These are phyloP conservation scores for Orientallactaga sibirica DNA, from an alignment of 2,797 vertebrate genomes.

Conservation along the genomic window DNA sequence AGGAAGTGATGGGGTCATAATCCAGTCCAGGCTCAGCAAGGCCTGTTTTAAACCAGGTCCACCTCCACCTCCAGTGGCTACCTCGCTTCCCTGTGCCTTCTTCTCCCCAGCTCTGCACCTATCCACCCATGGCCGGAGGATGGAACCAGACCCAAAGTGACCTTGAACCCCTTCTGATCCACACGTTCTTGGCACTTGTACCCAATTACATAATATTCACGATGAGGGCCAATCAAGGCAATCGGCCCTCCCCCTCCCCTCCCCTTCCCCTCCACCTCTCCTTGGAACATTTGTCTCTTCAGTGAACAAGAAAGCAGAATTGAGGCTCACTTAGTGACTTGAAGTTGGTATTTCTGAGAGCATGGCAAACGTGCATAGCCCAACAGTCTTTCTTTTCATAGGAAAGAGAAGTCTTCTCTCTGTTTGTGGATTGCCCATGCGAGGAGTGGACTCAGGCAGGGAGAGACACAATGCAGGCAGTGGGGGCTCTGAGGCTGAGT, in stretches of 20 bases:
- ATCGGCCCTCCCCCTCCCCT: too few relatives aligned
- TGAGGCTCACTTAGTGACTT: neutral
- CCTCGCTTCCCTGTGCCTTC: rapidly evolving
- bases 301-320: neutral
- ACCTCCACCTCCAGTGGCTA: rapidly evolving
- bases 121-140: neutral
- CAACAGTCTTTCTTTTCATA: neutral
- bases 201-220: neutral
- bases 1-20: neutral
- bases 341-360: neutral
- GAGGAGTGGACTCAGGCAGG: neutral
- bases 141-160: neutral
- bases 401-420: neutral
- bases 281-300: neutral
- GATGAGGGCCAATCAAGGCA: neutral
- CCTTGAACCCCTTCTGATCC: neutral
- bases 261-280: too few relatives aligned
- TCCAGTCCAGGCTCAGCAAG: rapidly evolving
- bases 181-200: neutral
- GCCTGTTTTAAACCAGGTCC: neutral
- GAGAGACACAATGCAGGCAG: neutral
- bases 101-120: rapidly evolving
- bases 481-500: rapidly evolving
- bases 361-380: neutral
- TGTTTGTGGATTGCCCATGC: neutral